phyloP scores from a whole-genome alignment of 2,113 vertebrate genomes.

The Plotosus lineatus region DNA sequence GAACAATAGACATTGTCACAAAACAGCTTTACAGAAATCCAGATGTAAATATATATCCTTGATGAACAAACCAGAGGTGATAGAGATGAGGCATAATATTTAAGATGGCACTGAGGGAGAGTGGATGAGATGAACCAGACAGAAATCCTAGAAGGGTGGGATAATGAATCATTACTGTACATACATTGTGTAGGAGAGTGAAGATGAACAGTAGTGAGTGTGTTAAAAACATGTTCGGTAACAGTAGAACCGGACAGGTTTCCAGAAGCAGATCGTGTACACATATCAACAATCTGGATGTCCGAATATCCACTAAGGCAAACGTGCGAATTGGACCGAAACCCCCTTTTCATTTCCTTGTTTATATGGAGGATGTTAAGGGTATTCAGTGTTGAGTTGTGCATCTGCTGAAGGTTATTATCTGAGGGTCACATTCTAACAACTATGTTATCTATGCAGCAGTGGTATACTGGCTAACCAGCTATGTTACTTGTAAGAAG shows the following conservation, averaged over 20 bases:
- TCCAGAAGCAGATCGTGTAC: not conserved
- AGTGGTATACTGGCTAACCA: too few relatives aligned
- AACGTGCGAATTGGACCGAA: not conserved
- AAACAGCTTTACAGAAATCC: not conserved
- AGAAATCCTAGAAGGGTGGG: not conserved
- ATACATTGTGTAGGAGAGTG: not conserved
- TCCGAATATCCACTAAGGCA: not conserved
- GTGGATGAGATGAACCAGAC: not conserved
- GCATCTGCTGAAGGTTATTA: not conserved
- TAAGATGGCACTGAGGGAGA: not conserved
- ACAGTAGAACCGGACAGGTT: not conserved
- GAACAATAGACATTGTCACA: not conserved
- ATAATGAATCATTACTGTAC: not conserved
- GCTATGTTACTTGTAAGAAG: too few relatives aligned
- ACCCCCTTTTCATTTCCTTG: not conserved
- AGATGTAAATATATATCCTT: not conserved
- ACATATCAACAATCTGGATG: not conserved
- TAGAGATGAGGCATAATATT: not conserved
- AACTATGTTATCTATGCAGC: too few relatives aligned
- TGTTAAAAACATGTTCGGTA: not conserved
- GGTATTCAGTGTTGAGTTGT: not conserved
- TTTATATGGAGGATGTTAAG: not conserved
- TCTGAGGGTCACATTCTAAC: not conserved
- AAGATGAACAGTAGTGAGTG: not conserved
- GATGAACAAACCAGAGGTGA: slow-evolving; percentile 6